Conservation (phyloP, 1,140 invertebrate genomes). For the Ephestia elutella region DNA sequence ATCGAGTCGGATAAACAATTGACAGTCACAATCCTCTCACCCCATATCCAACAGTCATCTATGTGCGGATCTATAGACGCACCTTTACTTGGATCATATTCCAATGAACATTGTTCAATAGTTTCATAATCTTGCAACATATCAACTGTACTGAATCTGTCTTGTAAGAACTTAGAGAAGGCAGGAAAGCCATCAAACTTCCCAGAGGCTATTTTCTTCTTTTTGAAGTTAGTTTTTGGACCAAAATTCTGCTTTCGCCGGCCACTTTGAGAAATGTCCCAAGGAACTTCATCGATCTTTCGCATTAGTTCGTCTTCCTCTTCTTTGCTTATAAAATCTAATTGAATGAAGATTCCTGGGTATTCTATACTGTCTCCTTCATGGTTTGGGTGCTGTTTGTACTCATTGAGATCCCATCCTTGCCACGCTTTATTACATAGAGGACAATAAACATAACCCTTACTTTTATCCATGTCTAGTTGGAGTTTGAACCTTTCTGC, state of each 20-base stretch:
- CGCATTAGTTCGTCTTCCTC: conserved; percentile 83
- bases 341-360: conserved; percentile 82
- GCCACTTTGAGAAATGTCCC: conserved; percentile 96
- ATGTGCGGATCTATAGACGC: conserved; percentile 98
- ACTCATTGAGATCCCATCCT: conserved; percentile 79
- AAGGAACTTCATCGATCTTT: conserved; percentile 86
- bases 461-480: conserved; percentile 66
- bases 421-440: conserved; percentile 83
- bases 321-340: conserved; percentile 82
- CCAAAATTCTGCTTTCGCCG: conserved; percentile 98
- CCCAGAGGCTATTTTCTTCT: conserved; percentile 86
- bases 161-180: conserved; percentile 87
- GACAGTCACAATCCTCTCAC: conserved; percentile 95
- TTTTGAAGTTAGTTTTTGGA: conserved; percentile 99
- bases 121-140: conserved; percentile 86
- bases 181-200: conserved; percentile 91
- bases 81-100: conserved; percentile 90
- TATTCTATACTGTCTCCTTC: conserved; percentile 75
- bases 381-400: conserved; percentile 81
- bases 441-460: conserved; percentile 84
- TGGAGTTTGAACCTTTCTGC: conserved; percentile 69
- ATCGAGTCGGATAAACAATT: conserved; percentile 89
- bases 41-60: conserved; percentile 99
- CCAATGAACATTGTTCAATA: conserved; percentile 97
- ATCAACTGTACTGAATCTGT: conserved; percentile 80